These are phyloP conservation scores for Leptinotarsa tumamoca DNA, from an alignment of 2,888 invertebrate species.

Conservation along the genomic window DNA sequence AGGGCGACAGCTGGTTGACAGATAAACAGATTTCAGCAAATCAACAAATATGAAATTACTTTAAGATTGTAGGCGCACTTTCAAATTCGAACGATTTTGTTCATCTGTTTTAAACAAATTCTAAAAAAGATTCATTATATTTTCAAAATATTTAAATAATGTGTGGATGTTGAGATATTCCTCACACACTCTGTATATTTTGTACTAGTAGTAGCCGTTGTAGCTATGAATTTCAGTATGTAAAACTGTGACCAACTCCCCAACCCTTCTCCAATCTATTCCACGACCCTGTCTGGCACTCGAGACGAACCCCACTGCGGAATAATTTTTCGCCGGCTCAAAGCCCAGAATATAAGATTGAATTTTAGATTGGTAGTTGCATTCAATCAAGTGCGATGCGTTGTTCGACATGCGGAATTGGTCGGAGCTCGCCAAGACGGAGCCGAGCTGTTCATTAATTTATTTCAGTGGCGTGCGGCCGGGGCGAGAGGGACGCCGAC, in stretches of 20 bases:
- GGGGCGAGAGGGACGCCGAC: slow-evolving; percentile 58
- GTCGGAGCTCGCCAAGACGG: slow-evolving; percentile 48
- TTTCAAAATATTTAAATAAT: too few relatives aligned
- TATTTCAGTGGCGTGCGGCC: slow-evolving; percentile 48
- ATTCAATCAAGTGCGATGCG: slow-evolving; percentile 48
- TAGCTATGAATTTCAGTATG: too few relatives aligned
- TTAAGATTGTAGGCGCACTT: too few relatives aligned
- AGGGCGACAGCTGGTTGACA: too few relatives aligned
- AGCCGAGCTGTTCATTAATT: slow-evolving; percentile 53
- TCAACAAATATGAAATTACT: too few relatives aligned
- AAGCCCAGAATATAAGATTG: slow-evolving; percentile 46
- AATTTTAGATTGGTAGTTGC: slow-evolving; percentile 48
- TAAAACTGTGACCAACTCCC: neutral
- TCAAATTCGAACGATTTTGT: too few relatives aligned
- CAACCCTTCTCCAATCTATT: neutral
- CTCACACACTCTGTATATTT: neutral
- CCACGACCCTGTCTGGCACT: neutral
- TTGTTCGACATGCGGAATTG: slow-evolving; percentile 50
- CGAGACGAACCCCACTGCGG: neutral
- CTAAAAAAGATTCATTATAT: too few relatives aligned
- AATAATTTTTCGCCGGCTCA: slow-evolving; percentile 41
- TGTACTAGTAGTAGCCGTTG: neutral
- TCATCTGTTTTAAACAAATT: too few relatives aligned
- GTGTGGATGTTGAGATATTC: neutral
- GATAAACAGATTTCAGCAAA: too few relatives aligned